Percentiles rank a stretch among this genome's conserved stretches.
Evolutionary conservation across 2,888 invertebrate species (phyloP).

Genomic region (Caenorhabditis zanzibari): DNA sequence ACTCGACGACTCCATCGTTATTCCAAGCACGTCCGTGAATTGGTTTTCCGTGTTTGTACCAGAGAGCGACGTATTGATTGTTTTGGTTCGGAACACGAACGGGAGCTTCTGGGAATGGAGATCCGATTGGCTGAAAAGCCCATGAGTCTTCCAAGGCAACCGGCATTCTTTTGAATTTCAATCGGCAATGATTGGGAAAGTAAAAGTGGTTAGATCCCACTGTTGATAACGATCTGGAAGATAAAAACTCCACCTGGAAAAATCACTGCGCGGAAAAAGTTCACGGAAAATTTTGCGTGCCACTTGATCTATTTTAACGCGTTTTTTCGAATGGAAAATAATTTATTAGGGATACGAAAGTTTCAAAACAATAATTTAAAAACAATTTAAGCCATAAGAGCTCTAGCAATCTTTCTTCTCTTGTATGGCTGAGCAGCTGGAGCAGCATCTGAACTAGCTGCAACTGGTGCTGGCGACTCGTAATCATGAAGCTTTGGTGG

Average conservation of each 20-base stretch:
- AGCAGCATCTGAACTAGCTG: slow-evolving; percentile 32
- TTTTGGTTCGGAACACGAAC: slow-evolving; percentile 72
- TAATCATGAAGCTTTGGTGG: slow-evolving; percentile 59
- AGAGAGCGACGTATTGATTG: slow-evolving; percentile 76
- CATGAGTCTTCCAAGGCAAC: slow-evolving; percentile 43
- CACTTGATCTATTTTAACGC: too few relatives aligned
- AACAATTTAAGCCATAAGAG: slow-evolving; percentile 32
- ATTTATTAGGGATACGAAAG: too few relatives aligned
- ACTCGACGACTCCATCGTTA: slow-evolving; percentile 77
- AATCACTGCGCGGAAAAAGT: too few relatives aligned
- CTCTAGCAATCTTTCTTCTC: slow-evolving; percentile 58
- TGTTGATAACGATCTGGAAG: neutral
- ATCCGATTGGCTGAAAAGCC: slow-evolving; percentile 76
- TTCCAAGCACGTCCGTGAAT: slow-evolving; percentile 77
- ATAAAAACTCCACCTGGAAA: neutral
- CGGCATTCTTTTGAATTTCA: slow-evolving; percentile 16
- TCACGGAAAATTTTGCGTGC: neutral
- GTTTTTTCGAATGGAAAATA: too few relatives aligned
- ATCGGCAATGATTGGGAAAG: neutral
- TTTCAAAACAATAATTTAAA: slow-evolving; percentile 6
- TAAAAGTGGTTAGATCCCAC: neutral
- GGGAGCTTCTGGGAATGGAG: slow-evolving; percentile 76
- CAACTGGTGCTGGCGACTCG: slow-evolving; percentile 48
- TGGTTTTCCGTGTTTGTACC: slow-evolving; percentile 79
- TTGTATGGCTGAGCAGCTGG: slow-evolving; percentile 62